phyloP scores from a whole-genome alignment of 2,113 vertebrate species.

The Coregonus clupeaformis region DNA sequence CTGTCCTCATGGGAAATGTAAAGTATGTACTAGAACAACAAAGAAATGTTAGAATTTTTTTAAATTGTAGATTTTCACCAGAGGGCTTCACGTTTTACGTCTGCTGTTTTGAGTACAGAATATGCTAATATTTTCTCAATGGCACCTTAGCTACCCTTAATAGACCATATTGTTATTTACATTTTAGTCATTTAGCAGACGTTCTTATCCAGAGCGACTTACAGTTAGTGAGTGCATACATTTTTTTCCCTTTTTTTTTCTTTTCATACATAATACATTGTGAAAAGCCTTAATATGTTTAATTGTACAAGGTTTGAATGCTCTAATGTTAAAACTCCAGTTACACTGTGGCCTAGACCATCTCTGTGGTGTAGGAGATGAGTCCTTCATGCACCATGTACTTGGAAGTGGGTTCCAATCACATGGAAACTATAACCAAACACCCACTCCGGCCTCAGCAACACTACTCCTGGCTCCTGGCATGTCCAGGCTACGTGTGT shows the following conservation, averaged over 20 bases:
- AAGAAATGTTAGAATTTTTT: not conserved
- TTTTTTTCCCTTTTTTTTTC: too few relatives aligned
- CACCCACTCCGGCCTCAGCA: not conserved
- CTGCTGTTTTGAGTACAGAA: too few relatives aligned
- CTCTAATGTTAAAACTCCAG: not conserved
- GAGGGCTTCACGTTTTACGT: not conserved
- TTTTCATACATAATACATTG: too few relatives aligned
- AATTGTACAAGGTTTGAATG: not conserved
- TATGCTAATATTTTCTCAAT: too few relatives aligned
- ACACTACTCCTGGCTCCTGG: not conserved
- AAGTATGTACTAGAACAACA: not conserved
- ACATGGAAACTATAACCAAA: constrained; percentile 3
- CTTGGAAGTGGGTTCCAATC: constrained; percentile 21
- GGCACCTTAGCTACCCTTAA: too few relatives aligned
- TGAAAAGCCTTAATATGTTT: too few relatives aligned
- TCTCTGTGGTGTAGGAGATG: not conserved
- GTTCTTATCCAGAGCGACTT: too few relatives aligned
- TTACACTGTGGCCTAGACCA: constrained; percentile 1
- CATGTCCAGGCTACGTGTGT: not conserved
- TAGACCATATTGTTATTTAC: too few relatives aligned
- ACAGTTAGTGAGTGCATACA: too few relatives aligned
- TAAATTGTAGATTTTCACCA: not conserved
- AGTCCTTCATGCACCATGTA: not conserved
- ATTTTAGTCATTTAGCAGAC: too few relatives aligned
- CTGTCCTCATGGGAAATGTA: not conserved